Conservation (phyloP, 2,797 vertebrate genomes). For the Falco columbarius region DNA sequence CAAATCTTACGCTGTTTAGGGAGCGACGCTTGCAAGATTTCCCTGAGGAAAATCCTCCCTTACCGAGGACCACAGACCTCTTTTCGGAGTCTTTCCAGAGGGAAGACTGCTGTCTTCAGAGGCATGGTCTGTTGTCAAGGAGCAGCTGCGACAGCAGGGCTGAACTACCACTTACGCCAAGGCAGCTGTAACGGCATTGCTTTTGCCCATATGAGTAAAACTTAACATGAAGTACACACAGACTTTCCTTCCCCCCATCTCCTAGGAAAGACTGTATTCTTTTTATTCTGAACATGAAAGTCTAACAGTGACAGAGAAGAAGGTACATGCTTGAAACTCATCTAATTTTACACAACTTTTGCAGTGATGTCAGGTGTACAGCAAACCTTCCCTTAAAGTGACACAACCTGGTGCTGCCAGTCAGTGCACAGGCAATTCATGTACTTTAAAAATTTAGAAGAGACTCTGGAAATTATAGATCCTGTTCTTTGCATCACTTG, state of each 20-base stretch:
- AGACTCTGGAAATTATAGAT: not conserved
- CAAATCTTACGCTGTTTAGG: not conserved
- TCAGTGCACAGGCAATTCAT: not conserved
- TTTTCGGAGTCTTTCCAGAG: not conserved
- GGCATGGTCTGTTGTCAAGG: not conserved
- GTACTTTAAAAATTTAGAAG: not conserved
- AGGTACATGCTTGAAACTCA: not conserved
- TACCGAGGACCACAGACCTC: not conserved
- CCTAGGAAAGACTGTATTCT: not conserved
- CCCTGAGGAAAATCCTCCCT: not conserved
- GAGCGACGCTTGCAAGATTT: not conserved
- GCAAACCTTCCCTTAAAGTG: not conserved
- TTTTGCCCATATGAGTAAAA: not conserved
- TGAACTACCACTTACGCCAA: not conserved
- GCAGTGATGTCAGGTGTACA: not conserved
- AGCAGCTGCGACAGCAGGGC: not conserved
- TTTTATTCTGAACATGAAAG: not conserved
- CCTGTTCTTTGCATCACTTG: not conserved
- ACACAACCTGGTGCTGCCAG: not conserved
- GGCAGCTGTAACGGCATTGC: not conserved
- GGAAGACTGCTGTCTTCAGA: not conserved
- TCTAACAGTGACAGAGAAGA: not conserved
- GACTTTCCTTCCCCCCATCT: not conserved
- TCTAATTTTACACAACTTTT: not conserved
- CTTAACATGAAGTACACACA: not conserved